Base-by-base conservation (phyloP, 2,113 vertebrate species). In the Brachyistius frenatus region DNA sequence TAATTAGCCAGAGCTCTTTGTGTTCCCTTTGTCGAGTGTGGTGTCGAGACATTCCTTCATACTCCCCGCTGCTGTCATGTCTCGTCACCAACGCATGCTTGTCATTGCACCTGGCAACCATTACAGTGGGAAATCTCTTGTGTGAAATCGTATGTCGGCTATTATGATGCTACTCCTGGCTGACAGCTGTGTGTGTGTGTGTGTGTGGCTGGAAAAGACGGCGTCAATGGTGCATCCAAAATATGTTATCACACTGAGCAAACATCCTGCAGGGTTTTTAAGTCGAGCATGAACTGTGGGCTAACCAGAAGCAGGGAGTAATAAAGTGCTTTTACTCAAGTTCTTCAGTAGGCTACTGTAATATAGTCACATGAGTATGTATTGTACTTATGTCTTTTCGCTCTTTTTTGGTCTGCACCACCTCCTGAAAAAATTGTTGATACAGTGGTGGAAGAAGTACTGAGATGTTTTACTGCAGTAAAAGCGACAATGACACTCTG, bases 1-100 rank as follows among this genome's bases (percentile, higher is more conserved):
- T 89, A 90, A 94, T 93, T 89, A 94, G 79, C 79, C 46, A 33
- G 63, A 23, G 79, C 70, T 66, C 81, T 89, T 89, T 89, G 80
- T 91, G 70, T 73, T 74, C 15, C 69, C 69, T 88, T 89, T 85
- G 88, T 91, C 61, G 63, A 66, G 55, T 1, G 37, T n/a, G 2
- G 71, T 69, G 84, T 86, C 5, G 57, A 81, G 63, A 78, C 79
- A 60, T 76, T 88, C 53, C 77, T 83, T 88, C 81, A 76, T 49
- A 41, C 76, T 66, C 69, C 32, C 57, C 65, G 33, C 73, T 16
- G 66, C 79, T 78, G 88, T 85, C 85, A 66, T 33, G 39, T 66
- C 49, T 71, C 47, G 16, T 73, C 76, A 66, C 53, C 13, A 14
- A 41, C 32, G 79, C 70, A 46, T 33, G 61, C 65, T 74, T 63